A percentile compares a stretch with the other conserved stretches of the same genome.
Evolutionary conservation across 1,140 invertebrate genomes (phyloP).

Genomic region (Maconellicoccus hirsutus): DNA sequence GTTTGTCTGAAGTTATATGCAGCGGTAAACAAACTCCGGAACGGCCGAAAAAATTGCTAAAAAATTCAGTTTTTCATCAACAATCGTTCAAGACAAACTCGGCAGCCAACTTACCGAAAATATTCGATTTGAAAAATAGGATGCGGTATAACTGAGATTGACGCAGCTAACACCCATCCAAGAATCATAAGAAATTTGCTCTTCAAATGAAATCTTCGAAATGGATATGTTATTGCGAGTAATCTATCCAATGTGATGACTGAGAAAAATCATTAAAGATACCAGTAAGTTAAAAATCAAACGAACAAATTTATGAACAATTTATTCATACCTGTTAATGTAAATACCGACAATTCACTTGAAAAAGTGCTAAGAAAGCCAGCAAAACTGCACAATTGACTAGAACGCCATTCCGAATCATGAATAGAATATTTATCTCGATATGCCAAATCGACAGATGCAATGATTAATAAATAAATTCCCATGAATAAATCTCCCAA

Average conservation of each 20-base stretch:
- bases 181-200: slow-evolving; percentile 37
- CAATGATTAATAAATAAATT: slow-evolving; percentile 43
- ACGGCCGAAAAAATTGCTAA: slow-evolving; percentile 43
- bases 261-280: slow-evolving; percentile 25
- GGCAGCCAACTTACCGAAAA: not conserved
- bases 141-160: slow-evolving; percentile 39
- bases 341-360: slow-evolving; percentile 43
- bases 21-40: slow-evolving; percentile 47
- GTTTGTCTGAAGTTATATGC: slow-evolving; percentile 43
- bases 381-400: slow-evolving; percentile 41
- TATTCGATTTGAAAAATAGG: not conserved
- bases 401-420: slow-evolving; percentile 41
- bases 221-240: slow-evolving; percentile 44
- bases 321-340: slow-evolving; percentile 35
- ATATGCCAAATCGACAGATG: slow-evolving; percentile 40
- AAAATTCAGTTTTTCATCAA: slow-evolving; percentile 17
- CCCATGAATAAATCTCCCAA: slow-evolving; percentile 45
- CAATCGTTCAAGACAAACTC: too few species aligned
- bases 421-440: slow-evolving; percentile 42
- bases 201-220: slow-evolving; percentile 37
- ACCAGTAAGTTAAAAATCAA: not conserved
- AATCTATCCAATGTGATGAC: slow-evolving; percentile 47
- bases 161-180: slow-evolving; percentile 39
- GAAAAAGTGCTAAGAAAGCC: slow-evolving; percentile 47
- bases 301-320: not conserved